Conservation (phyloP, 2,888 invertebrate genomes). For the Ceramica pisi region DNA sequence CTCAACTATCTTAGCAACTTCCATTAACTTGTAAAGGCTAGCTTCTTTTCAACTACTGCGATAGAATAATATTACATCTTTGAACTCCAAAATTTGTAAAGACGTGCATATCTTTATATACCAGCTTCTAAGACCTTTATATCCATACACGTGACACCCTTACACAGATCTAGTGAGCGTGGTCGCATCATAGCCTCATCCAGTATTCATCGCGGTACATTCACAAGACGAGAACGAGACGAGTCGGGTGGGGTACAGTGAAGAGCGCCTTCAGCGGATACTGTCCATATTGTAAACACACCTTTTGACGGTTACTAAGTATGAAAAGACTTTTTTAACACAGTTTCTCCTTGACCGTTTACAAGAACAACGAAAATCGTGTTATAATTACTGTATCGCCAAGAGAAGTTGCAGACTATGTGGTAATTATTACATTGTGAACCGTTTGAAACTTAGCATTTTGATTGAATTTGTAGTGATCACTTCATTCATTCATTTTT, state of each 20-base stretch:
- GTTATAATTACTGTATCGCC: no score
- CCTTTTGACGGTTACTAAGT: no score
- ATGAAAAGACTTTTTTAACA: no score
- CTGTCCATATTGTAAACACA: no score
- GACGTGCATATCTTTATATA: neutral
- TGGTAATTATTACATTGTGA: no score
- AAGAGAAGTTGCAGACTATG: no score
- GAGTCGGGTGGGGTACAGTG: neutral
- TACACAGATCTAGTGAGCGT: neutral
- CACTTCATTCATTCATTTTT: no score
- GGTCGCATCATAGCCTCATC: neutral
- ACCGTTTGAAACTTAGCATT: no score
- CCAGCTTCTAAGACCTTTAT: neutral
- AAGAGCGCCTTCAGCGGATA: no score
- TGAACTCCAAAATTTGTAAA: neutral
- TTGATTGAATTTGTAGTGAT: no score
- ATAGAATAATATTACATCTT: neutral
- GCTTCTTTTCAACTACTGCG: neutral
- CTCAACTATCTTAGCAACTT: neutral
- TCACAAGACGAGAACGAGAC: neutral
- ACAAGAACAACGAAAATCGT: no score
- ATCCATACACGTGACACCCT: neutral
- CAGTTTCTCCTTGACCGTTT: no score
- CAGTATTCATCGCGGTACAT: neutral
- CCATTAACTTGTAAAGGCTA: neutral